Evolutionary conservation across 2,888 invertebrate genomes (phyloP), one percentile per base, ranked within the genome.

Genomic region (Nycteola revayana): DNA sequence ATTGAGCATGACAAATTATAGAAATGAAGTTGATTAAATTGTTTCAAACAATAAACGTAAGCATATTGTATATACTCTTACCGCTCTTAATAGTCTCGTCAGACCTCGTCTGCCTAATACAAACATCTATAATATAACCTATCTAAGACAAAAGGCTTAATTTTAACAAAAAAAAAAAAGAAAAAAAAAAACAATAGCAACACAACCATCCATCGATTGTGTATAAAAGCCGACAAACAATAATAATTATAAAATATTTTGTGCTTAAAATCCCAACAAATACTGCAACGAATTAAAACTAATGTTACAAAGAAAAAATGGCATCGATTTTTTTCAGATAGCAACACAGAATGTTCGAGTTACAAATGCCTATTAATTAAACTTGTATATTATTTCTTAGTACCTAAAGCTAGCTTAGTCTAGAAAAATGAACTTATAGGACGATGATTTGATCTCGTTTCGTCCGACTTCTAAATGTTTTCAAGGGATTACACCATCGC

Each of bases 91-190:
- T 60, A 57, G 52, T 60, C 60, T 51, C 42, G 42, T 57, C 59
- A 43, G 60, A 60, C 57, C 60, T 63, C 62, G 66, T 64, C 72
- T 67, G 73, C 70, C 74, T 78, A 78, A 57, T 66, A 69, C 68
- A 73, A 79, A 83, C 82, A 80, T 70, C 85, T 86, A 74, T 69
- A 78, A 70, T 69, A 68, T 80, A 78, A 71, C 81, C 84, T 86
- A 85, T 80, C 86, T 86, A 86, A 72, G 75, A 82, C 68, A 63
- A 70, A 72, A 77, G 74, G 82, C 79, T 80, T 80, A 78, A 44
- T 46, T 36, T 49, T 46, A 58, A 65, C 50, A 57, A 58, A 63
- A 60, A n/a, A n/a, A n/a, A n/a, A 62, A 61, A 23, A 33, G 5
- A 3, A 34, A 36, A 30, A 33, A 33, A 25, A 69, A 67, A 64